Percentiles rank a stretch among this genome's conserved stretches.
Conservation (phyloP, 2,797 vertebrate genomes). For the Dendrocincla fuliginosa region DNA sequence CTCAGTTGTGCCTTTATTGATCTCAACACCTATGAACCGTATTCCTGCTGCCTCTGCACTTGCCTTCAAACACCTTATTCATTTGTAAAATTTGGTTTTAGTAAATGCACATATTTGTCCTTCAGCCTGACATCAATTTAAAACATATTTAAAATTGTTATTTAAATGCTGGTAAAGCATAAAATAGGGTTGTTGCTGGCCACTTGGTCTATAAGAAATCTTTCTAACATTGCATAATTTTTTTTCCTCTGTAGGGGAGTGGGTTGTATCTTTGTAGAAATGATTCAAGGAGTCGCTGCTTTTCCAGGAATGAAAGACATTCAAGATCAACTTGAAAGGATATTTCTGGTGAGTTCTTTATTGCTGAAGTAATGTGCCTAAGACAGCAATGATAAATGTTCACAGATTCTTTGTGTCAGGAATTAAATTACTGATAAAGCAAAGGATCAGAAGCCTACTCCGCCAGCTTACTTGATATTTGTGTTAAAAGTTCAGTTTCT, state of each 20-base stretch:
- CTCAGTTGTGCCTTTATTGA: background rate
- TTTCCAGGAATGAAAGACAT: constrained; percentile 99
- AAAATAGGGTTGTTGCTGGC: background rate
- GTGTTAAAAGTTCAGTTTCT: background rate
- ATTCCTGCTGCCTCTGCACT: background rate
- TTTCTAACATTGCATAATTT: background rate
- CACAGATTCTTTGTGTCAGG: background rate
- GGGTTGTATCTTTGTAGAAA: constrained; percentile 97
- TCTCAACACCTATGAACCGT: background rate
- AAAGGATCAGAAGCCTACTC: background rate
- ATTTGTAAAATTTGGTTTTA: background rate
- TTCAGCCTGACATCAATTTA: background rate
- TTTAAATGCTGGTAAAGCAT: background rate
- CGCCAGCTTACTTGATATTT: background rate
- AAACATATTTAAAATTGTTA: background rate
- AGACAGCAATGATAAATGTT: background rate
- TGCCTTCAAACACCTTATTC: background rate
- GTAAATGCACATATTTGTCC: background rate
- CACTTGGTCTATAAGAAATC: background rate
- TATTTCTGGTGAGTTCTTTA: constrained; percentile 90
- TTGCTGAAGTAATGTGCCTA: background rate
- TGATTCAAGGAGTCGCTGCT: constrained; percentile 97
- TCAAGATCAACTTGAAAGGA: constrained; percentile 96
- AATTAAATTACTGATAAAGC: background rate
- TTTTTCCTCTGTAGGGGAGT: constrained; percentile 85